phyloP scores from a whole-genome alignment of 2,888 invertebrate genomes.

The Eudemis profundana region DNA sequence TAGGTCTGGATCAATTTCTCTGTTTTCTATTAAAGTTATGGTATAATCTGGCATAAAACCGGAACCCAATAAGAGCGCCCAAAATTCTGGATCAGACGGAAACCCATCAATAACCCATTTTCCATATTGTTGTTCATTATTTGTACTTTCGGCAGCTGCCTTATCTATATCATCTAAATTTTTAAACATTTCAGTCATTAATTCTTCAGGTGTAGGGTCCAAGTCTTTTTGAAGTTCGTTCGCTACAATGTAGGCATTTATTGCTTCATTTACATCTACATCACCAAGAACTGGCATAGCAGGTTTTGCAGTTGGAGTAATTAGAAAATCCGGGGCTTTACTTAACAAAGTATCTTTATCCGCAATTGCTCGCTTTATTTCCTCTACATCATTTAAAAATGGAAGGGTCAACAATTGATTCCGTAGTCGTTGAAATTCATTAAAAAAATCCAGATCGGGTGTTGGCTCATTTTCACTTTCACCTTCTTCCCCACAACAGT shows the following conservation, averaged over 20 bases:
- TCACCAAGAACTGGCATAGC: slow-evolving; percentile 74
- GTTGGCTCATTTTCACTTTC: not conserved
- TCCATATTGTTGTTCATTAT: slow-evolving; percentile 64
- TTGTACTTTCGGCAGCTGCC: slow-evolving; percentile 57
- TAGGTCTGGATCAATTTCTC: slow-evolving; percentile 69
- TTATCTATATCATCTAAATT: slow-evolving; percentile 69
- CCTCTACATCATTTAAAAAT: slow-evolving; percentile 61
- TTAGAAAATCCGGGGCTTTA: slow-evolving; percentile 72
- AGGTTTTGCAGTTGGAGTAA: slow-evolving; percentile 58
- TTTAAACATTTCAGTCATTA: slow-evolving; percentile 70
- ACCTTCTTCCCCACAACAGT: slow-evolving; percentile 6
- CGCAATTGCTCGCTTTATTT: slow-evolving; percentile 54
- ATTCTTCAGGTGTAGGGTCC: slow-evolving; percentile 72
- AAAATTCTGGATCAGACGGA: slow-evolving; percentile 77
- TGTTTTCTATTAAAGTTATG: slow-evolving; percentile 82
- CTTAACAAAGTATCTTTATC: slow-evolving; percentile 56
- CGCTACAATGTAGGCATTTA: slow-evolving; percentile 65
- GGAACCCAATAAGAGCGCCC: slow-evolving; percentile 72
- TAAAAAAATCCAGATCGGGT: slow-evolving; percentile 44
- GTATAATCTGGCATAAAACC: slow-evolving; percentile 84
- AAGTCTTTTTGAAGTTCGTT: slow-evolving; percentile 76
- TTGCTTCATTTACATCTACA: slow-evolving; percentile 73
- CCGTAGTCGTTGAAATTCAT: slow-evolving; percentile 52
- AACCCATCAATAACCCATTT: slow-evolving; percentile 87
- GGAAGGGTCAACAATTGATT: slow-evolving; percentile 60